phyloP scores from a whole-genome alignment of 2,113 vertebrate genomes.

The Pandion haliaetus region DNA sequence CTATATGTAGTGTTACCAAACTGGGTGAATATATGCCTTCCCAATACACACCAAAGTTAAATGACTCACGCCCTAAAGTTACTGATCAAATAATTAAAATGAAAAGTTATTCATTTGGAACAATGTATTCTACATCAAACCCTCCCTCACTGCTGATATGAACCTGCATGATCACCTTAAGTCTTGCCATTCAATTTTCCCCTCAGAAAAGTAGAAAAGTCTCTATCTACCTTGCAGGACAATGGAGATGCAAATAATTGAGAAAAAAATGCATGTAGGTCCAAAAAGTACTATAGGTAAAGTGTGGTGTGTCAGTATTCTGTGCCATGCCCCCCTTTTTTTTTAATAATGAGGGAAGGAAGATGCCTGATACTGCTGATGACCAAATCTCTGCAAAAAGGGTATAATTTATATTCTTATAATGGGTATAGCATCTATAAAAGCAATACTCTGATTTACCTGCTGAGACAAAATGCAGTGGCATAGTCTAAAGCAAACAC shows the following conservation, averaged over 20 bases:
- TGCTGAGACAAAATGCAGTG: neutral
- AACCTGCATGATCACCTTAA: neutral
- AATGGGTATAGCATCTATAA: neutral
- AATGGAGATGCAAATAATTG: neutral
- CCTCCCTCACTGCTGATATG: neutral
- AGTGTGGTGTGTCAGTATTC: neutral
- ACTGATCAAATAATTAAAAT: neutral
- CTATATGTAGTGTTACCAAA: neutral
- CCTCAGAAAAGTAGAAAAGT: neutral
- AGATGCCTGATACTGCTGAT: neutral
- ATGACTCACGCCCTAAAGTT: neutral
- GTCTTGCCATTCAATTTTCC: neutral
- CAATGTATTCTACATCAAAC: neutral
- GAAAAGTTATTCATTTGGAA: neutral
- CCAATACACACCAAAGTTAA: neutral
- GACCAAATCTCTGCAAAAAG: neutral
- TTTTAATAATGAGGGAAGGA: neutral
- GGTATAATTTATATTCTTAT: neutral
- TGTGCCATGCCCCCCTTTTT: fast-evolving
- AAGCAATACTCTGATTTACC: neutral
- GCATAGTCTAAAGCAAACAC: neutral
- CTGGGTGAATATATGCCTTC: neutral
- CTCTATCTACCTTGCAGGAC: neutral
- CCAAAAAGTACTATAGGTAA: neutral
- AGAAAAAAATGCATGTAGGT: neutral